A percentile compares a stretch with the other conserved stretches of the same genome.
phyloP scores from a whole-genome alignment of 2,888 invertebrate species.

The Lochmaea capreae region DNA sequence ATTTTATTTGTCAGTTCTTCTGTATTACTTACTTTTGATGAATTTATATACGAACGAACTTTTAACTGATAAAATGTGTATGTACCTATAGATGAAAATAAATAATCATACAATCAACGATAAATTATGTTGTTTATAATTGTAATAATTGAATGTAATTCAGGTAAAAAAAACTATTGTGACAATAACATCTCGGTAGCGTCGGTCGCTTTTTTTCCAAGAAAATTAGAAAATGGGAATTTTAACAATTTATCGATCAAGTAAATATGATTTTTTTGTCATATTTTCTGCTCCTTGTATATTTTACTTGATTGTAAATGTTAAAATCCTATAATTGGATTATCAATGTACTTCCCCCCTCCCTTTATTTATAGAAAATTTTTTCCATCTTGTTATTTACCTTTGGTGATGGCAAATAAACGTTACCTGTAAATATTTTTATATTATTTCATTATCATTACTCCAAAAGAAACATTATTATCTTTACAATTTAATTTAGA shows the following conservation, averaged over 20 bases:
- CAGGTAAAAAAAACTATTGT: neutral
- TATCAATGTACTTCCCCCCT: too few species aligned
- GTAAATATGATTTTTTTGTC: neutral
- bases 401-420: slow-evolving; percentile 35
- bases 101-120: neutral
- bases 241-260: neutral
- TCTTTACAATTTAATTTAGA: too few species aligned
- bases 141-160: neutral
- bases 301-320: slow-evolving; percentile 8
- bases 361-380: neutral
- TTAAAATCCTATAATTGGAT: slow-evolving; percentile 2
- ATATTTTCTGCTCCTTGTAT: neutral
- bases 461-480: neutral
- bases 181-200: slow-evolving; percentile 22
- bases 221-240: neutral
- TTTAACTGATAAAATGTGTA: neutral
- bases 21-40: neutral
- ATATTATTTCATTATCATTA: neutral
- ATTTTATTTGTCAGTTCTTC: too few species aligned
- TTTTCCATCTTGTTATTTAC: slow-evolving; percentile 14
- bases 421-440: slow-evolving; percentile 6
- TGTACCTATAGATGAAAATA: neutral
- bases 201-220: neutral
- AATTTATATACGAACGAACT: slow-evolving; percentile 23
- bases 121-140: neutral